Evolutionary conservation across 2,888 invertebrate genomes (phyloP), one percentile per base, ranked within the genome.

Genomic region (Agrotis puta): DNA sequence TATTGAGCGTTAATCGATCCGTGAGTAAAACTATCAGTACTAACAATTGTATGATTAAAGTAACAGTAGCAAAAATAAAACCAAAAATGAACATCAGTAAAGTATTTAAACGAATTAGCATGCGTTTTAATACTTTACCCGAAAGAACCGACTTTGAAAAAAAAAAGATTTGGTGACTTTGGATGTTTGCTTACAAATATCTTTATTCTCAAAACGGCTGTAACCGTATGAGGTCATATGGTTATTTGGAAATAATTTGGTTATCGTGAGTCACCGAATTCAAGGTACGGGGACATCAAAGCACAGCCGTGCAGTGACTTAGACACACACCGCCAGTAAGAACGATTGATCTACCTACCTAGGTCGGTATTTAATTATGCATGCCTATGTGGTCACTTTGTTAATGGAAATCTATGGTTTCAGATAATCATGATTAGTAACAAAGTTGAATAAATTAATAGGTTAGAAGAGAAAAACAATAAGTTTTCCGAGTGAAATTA

Each of bases 171-270:
- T 73, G 61, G 73, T 64, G 74, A 79, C 73, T 71, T 64, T 57
- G 62, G 59, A 73, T 86, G 82, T 89, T 90, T 84, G 85, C 82
- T 88, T 82, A 82, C 83, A 77, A 84, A 83, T 89, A 87, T 85
- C 79, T 88, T 83, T 85, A 53, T 85, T 87, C 87, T 87, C 88
- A 85, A 86, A 87, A 88, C 81, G 85, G 77, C 84, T 85, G 84
- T 88, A 88, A 86, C 86, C 88, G 89, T 88, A 88, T 92, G 91
- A 91, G 91, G 91, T 92, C 92, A 92, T 90, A 88, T 83, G 72
- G 85, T 77, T 86, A 85, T 90, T 91, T 89, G 87, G 89, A 88
- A 90, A 89, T 83, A 89, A 90, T 89, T 78, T 87, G 88, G 85
- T 77, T 82, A 66, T 73, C 5, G 69, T 88, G 89, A 88, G 67